Evolutionary conservation across 2,797 vertebrate genomes (phyloP).

Genomic region (Liparis tanakae): DNA sequence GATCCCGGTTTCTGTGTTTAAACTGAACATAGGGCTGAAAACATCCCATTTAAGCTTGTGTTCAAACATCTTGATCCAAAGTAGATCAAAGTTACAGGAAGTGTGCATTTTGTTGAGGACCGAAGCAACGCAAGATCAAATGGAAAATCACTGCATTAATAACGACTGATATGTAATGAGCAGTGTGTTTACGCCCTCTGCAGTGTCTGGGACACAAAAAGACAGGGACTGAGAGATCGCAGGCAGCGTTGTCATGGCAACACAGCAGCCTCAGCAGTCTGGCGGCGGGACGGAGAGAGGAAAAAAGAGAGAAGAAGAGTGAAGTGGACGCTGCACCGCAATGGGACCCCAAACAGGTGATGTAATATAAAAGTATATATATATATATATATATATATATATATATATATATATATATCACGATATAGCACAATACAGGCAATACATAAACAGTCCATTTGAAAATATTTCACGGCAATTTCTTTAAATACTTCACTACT

Average conservation of each 20-base stretch:
- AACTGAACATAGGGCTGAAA: background rate
- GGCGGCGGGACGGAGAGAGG: background rate
- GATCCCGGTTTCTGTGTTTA: background rate
- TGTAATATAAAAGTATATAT: background rate
- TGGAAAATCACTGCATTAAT: slow-evolving; percentile 2
- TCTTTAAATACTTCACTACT: too few relatives aligned
- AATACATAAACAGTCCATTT: background rate
- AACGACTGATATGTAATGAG: slow-evolving; percentile 31
- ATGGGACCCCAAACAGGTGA: background rate
- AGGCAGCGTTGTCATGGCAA: slow-evolving; percentile 45
- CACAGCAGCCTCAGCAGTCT: slow-evolving; percentile 38
- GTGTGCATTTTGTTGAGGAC: background rate
- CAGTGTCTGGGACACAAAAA: background rate
- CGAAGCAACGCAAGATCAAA: slow-evolving; percentile 7
- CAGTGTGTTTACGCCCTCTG: background rate
- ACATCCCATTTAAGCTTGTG: background rate
- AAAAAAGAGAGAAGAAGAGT: background rate
- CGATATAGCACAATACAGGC: background rate
- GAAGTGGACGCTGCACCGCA: background rate
- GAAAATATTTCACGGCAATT: background rate
- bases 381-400: too few relatives aligned
- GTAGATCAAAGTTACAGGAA: background rate
- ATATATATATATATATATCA: too few relatives aligned
- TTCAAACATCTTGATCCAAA: background rate
- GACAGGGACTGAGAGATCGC: background rate